phyloP scores from a whole-genome alignment of 2,888 invertebrate species.

The Cinara cedri region DNA sequence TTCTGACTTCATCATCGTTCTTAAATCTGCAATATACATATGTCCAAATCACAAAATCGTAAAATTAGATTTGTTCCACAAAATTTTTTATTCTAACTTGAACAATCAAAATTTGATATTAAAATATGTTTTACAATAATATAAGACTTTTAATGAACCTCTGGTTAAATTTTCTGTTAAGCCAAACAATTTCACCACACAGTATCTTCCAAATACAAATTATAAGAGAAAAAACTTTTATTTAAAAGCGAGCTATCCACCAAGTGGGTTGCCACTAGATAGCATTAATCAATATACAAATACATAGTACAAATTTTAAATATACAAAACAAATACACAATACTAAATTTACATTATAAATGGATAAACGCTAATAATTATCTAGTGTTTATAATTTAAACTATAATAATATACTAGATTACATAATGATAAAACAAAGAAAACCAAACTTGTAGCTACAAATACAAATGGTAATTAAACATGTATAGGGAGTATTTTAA shows the following conservation, averaged over 20 bases:
- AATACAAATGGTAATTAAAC: not conserved
- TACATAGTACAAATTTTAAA: not conserved
- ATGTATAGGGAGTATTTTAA: not conserved
- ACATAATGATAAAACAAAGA: not conserved
- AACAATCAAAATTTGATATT: too few relatives aligned
- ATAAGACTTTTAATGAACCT: too few relatives aligned
- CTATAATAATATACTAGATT: not conserved
- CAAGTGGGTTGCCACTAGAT: not conserved
- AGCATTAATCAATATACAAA: not conserved
- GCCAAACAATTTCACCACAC: too few relatives aligned
- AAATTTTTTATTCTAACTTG: too few relatives aligned
- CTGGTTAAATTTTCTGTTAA: too few relatives aligned
- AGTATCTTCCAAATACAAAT: too few relatives aligned
- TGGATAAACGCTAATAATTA: not conserved
- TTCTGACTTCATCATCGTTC: too few relatives aligned
- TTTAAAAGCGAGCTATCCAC: conserved; percentile 4
- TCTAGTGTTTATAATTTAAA: not conserved
- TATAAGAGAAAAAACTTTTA: conserved; percentile 7
- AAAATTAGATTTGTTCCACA: too few relatives aligned
- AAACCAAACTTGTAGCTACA: not conserved
- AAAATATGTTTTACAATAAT: too few relatives aligned
- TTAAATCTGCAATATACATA: too few relatives aligned
- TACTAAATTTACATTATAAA: not conserved
- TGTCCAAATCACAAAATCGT: too few relatives aligned
- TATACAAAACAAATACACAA: not conserved